Evolutionary conservation across 2,797 vertebrate species (phyloP).

Genomic region (Alauda arvensis): DNA sequence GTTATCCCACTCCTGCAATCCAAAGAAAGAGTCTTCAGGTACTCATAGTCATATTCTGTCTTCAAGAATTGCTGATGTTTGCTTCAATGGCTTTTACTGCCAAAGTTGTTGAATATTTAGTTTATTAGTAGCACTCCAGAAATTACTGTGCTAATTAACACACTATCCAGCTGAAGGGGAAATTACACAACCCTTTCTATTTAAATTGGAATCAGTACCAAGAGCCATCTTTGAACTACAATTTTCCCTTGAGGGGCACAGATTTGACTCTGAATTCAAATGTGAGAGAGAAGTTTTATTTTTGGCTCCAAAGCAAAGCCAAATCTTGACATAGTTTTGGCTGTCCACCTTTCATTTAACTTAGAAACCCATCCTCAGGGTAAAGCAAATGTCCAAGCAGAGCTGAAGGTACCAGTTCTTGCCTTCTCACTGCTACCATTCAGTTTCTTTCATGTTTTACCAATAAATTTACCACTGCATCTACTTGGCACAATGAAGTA

Average conservation of each 20-base stretch:
- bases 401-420: background rate
- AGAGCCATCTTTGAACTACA: background rate
- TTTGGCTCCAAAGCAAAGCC: background rate
- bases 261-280: background rate
- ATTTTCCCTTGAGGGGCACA: background rate
- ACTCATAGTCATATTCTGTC: background rate
- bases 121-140: slow-evolving; percentile 14
- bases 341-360: background rate
- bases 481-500: background rate
- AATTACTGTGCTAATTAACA: slow-evolving; percentile 12
- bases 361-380: background rate
- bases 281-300: background rate
- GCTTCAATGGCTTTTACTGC: background rate
- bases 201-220: slow-evolving; percentile 7
- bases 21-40: slow-evolving; percentile 37
- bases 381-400: background rate
- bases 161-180: background rate
- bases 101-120: background rate
- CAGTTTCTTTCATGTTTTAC: background rate
- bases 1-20: background rate
- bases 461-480: background rate
- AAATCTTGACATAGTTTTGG: background rate
- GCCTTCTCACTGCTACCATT: background rate
- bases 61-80: slow-evolving; percentile 39
- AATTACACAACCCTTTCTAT: background rate